Evolutionary conservation across 1,140 invertebrate genomes (phyloP), one percentile per base, ranked within the genome.

Genomic region (Drosophila nikananu): DNA sequence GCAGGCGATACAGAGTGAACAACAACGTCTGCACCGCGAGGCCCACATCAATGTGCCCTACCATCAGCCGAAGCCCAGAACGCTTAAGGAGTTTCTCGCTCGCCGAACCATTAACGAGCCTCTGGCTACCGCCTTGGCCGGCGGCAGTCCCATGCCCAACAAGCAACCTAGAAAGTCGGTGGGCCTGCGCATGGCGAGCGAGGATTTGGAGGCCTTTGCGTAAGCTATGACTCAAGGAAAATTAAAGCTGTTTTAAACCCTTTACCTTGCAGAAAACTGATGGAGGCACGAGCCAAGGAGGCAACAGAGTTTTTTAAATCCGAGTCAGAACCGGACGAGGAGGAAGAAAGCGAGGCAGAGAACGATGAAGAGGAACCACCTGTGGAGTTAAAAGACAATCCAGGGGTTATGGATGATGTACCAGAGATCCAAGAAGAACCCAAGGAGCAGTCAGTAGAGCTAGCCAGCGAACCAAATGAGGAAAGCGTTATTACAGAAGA

Each of bases 1-100:
- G 75, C 92, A 93, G 82, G 91, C 93, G 59, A 94, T 94, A 49
- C 87, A 93, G 49, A 94, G 93, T 35, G 94, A 94, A 81, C 93
- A 94, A 13, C 96, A 96, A 86, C 93, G 96, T 42, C 93, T 96
- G 80, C 78, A 95, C 4, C 93, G 96, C 54, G 96, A 97, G 92
- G 94, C 94, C 3, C 83, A 94, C 61, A 93, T 97, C 5, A 93
- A 59, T 58, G 91, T 97, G 19, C 96, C 96, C 1, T 97, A 97
- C 93, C 96, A 97, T 86, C 94, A 94, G 80, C 96, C 96, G 5
- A 96, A 96, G 81, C 94, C 96, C 49, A 94, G 95, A 44, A 95
- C 95, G 2, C 87, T 97, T 6, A 93, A 95, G 65, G 96, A 96
- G 84, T 97, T 97, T 93, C 93, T 97, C 0, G 93, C 58, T 21